Conservation (phyloP, 2,797 vertebrate species). For the Cheirogaleus major region DNA sequence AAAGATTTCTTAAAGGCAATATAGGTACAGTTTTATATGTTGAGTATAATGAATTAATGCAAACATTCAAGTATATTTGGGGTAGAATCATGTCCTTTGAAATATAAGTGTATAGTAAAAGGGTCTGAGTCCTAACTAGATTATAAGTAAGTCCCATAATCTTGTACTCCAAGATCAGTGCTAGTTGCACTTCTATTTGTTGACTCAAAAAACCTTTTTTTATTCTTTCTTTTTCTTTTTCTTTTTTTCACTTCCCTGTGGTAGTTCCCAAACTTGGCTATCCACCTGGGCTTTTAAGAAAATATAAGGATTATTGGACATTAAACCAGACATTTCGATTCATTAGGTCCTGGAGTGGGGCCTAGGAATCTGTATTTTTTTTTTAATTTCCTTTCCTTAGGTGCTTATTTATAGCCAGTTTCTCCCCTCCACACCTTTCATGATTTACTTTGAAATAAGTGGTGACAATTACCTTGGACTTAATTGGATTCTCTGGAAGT, state of each 20-base stretch:
- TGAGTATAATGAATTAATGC: conserved; percentile 5
- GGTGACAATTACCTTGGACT: neutral
- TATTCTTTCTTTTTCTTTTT: neutral
- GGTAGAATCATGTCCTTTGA: conserved; percentile 11
- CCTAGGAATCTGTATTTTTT: neutral
- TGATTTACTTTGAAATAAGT: conserved; percentile 30
- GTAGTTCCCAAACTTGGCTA: neutral
- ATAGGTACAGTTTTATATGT: neutral
- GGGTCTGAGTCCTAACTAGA: neutral
- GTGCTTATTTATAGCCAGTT: neutral
- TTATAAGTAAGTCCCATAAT: neutral
- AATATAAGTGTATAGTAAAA: neutral
- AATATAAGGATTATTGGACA: neutral
- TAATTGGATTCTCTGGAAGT: neutral
- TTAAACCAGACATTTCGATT: neutral
- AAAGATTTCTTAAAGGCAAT: conserved; percentile 10
- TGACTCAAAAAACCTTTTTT: neutral
- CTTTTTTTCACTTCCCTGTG: neutral
- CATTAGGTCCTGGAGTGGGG: neutral
- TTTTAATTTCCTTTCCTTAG: neutral
- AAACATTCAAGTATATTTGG: conserved; percentile 19
- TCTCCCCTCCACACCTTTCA: neutral
- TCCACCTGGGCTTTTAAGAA: neutral
- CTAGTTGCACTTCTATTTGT: neutral
- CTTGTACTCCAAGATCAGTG: neutral